Percentiles rank a stretch among this genome's conserved stretches.
Evolutionary conservation across 2,797 vertebrate species (phyloP).

Genomic region (Australoheros facetus): DNA sequence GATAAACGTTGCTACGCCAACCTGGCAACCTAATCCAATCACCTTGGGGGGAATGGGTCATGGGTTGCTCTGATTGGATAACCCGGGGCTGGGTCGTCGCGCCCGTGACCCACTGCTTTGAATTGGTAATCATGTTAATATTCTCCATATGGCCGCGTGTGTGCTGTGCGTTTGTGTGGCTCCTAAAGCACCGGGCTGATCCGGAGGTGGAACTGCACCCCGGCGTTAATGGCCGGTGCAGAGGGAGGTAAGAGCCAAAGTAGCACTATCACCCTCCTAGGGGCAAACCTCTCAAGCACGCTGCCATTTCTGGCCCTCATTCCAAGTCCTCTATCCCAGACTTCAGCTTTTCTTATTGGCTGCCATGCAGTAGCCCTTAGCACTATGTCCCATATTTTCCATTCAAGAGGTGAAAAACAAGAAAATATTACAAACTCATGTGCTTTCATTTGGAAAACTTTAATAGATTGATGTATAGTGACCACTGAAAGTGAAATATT

Average conservation of each 20-base stretch:
- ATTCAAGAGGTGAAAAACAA: neutral
- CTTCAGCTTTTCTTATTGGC: conserved; percentile 38
- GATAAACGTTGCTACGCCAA: conserved; percentile 43
- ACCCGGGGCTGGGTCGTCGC: conserved; percentile 67
- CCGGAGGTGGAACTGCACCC: conserved; percentile 46
- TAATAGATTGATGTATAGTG: neutral
- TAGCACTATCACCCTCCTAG: conserved; percentile 59
- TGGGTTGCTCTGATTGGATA: conserved; percentile 71
- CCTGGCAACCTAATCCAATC: conserved; percentile 72
- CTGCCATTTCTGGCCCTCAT: conserved; percentile 40
- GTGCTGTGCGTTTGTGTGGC: conserved; percentile 21
- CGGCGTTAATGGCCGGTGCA: conserved; percentile 57
- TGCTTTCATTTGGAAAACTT: neutral
- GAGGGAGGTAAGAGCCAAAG: conserved; percentile 58
- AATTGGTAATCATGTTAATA: conserved; percentile 78
- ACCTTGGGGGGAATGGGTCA: conserved; percentile 62
- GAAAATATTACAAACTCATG: neutral
- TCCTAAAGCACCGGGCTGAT: conserved; percentile 37
- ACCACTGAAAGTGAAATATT: conserved; percentile 25
- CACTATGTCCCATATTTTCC: conserved; percentile 16
- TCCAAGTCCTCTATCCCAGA: conserved; percentile 55
- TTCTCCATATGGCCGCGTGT: conserved; percentile 71
- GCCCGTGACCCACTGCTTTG: conserved; percentile 72
- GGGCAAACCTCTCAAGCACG: conserved; percentile 46
- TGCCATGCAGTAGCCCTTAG: conserved; percentile 32